Percentiles rank a stretch among this genome's conserved stretches.
phyloP scores from a whole-genome alignment of 2,888 invertebrate species.

The Euzetes globulus region DNA sequence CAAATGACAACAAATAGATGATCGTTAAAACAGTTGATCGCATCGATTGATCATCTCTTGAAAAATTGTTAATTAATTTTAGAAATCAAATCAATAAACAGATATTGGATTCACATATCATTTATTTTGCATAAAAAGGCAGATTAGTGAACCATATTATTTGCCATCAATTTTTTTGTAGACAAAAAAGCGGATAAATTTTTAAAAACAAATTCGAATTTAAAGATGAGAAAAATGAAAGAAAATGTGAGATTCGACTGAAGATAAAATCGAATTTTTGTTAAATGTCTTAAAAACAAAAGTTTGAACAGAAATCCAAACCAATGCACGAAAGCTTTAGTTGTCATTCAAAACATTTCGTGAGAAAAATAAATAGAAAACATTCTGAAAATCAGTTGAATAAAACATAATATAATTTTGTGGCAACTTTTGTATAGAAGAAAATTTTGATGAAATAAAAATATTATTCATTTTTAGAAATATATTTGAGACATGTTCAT shows the following conservation, averaged over 20 bases:
- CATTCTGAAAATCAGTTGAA: background rate
- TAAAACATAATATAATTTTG: background rate
- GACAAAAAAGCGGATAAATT: background rate
- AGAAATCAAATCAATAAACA: no score
- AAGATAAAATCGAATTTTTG: background rate
- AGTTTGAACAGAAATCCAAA: background rate
- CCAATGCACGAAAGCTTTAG: slow-evolving; percentile 2
- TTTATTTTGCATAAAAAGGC: no score
- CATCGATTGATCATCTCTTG: no score
- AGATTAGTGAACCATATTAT: background rate
- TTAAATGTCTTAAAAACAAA: slow-evolving; percentile 1
- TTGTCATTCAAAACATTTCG: slow-evolving; percentile 16
- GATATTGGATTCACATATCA: no score
- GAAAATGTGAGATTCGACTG: background rate
- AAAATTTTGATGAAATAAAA: background rate
- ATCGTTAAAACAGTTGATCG: no score
- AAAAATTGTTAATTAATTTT: no score
- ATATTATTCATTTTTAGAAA: background rate
- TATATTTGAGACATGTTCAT: no score
- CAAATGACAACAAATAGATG: no score
- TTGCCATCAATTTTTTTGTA: background rate
- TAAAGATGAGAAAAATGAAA: background rate
- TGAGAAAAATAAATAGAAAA: slow-evolving; percentile 11
- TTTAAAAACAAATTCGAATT: slow-evolving; percentile 1
- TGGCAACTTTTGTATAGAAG: background rate